Evolutionary conservation across 2,797 vertebrate species (phyloP), one percentile per base, ranked within the genome.

Genomic region (Capromys pilorides): DNA sequence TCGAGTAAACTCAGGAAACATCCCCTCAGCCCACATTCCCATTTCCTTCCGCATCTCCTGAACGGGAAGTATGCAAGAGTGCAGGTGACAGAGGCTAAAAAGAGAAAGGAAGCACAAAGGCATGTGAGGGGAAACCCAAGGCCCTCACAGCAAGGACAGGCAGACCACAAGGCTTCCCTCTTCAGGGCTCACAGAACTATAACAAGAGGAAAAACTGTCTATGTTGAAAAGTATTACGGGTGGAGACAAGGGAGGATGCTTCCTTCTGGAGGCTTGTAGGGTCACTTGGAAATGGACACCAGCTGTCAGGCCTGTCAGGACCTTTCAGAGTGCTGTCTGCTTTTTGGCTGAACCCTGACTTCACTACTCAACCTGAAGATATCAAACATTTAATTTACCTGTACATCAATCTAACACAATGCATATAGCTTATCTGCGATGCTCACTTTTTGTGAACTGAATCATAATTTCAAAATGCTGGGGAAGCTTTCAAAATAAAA

Each of bases 21-120:
- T 13, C 62, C 18, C 24, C 11, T 31, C 19, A 14, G 4, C 59
- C 49, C 54, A 0, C 2, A 10, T 8, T 19, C 14, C 4, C 1
- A 3, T 31, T 9, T 64, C 2, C 24, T 21, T 33, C 26, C 0
- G 3, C 11, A 39, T 31, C 67, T 31, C n/a, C 77, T 36, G 28
- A 13, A 49, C 1, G 16, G 13, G 33, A 5, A 7, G 33, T 21
- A 19, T 16, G 49, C 57, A 2, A 22, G 49, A 33, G 9, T 8
- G 49, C 28, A n/a, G 45, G 61, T 24, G 91, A 66, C 83, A n/a
- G 59, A 69, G 24, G 13, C 39, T 12, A 1, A 66, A 51, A 45
- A 21, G 11, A 75, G 45, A 9, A 18, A 10, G 41, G 61, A 18
- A 45, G 57, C n/a, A 33, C 24, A 11, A 4, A 64, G 45, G 19